These are phyloP conservation scores for Hemiprocne comata DNA, from an alignment of 2,113 vertebrate genomes.

Conservation along the genomic window DNA sequence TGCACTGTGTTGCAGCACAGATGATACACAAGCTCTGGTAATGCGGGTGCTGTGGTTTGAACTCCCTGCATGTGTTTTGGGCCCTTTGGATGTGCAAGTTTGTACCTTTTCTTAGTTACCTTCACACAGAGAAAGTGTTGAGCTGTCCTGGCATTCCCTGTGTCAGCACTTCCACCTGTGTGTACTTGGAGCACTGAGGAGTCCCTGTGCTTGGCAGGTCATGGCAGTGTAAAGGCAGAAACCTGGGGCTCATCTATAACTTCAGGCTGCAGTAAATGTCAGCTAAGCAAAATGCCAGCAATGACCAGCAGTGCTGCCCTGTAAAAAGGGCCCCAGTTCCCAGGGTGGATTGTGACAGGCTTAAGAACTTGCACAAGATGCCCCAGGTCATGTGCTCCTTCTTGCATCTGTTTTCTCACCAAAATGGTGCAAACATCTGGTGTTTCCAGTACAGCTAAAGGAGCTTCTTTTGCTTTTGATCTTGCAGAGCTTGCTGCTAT, in stretches of 20 bases:
- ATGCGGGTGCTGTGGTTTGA: not conserved
- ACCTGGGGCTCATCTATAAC: not conserved
- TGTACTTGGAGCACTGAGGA: not conserved
- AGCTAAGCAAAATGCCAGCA: not conserved
- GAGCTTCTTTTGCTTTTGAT: not conserved
- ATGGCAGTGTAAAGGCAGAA: not conserved
- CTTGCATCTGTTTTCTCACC: not conserved
- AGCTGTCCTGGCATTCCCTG: not conserved
- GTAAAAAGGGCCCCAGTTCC: not conserved
- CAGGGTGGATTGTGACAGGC: not conserved
- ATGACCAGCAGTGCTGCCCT: not conserved
- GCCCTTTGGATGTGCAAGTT: not conserved
- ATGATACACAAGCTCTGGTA: not conserved
- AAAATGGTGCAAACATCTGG: not conserved
- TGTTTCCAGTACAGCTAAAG: not conserved
- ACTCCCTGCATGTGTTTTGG: not conserved
- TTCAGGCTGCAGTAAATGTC: not conserved
- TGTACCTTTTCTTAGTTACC: not conserved
- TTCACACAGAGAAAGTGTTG: not conserved
- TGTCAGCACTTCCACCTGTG: not conserved
- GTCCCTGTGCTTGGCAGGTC: not conserved
- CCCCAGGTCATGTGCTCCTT: fast-evolving
- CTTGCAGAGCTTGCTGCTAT: not conserved
- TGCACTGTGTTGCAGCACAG: not conserved
- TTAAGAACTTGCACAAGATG: not conserved